Base-by-base conservation (phyloP, 2,888 invertebrate species). In the Strigamia maritima region DNA sequence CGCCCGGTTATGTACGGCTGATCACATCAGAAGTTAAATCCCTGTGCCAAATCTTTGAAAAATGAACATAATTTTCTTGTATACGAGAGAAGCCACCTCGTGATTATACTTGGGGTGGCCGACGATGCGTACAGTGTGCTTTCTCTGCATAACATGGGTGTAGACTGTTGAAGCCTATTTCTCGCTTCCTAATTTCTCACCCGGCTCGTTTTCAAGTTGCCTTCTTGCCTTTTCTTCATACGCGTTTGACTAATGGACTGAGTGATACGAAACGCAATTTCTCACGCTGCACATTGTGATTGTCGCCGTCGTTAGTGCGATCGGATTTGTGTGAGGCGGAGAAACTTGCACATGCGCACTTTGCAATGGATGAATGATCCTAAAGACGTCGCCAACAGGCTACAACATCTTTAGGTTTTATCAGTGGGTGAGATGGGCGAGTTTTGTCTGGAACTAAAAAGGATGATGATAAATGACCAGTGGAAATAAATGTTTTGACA, bases 171-270 rank as follows among this genome's bases (percentile, higher is more conserved):
- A 65, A 65, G 65, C 28, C 65, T 65, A 65, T 65, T 65, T 12
- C 65, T 65, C 26, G 65, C 28, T 65, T 65, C 26, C 26, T 65
- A 65, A 65, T 65, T 65, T 65, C 65, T 65, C 65, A 65, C 65
- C 1, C 16, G 65, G 65, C 65, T 65, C 65, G 65, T 65, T 49
- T 49, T 65, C 65, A 16, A 12, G 8, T 28, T 65, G 6, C 26
- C 65, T 65, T 28, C 26, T 65, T 26, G 65, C 65, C 65, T 65
- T 26, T 65, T 24, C 65, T 65, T 26, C 28, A 65, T 65, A 24
- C 65, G 65, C 65, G 65, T 65, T 65, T 65, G 65, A 65, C 65
- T 65, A 65, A 65, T 65, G 65, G 65, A 65, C 65, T 65, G 65
- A 65, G 65, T 65, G 65, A 65, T 65, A 65, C 65, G 65, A 26